phyloP scores from a whole-genome alignment of 2,888 invertebrate genomes.

The Bellardia bayeri region DNA sequence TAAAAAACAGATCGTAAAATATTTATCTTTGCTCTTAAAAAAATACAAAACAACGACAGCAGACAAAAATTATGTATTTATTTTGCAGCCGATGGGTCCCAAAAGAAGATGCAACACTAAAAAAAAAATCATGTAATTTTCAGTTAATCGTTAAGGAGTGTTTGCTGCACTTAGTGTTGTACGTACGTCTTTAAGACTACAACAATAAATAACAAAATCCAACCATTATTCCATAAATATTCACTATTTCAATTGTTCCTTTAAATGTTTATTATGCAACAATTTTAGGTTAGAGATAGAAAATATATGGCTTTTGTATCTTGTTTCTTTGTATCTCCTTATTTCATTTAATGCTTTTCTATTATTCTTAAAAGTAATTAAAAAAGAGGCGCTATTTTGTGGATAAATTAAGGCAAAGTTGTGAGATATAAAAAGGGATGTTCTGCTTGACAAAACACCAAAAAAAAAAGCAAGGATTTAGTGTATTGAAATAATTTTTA shows the following conservation, averaged over 20 bases:
- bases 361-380: conserved; percentile 53
- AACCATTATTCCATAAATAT: conserved; percentile 62
- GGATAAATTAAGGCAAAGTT: conserved; percentile 58
- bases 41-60: conserved; percentile 11
- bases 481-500: not conserved
- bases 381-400: conserved; percentile 64
- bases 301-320: conserved; percentile 57
- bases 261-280: conserved; percentile 62
- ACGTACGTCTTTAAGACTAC: not conserved
- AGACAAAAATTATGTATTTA: conserved; percentile 21
- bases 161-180: conserved; percentile 31
- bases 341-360: conserved; percentile 22
- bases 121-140: conserved; percentile 67
- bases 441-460: conserved; percentile 35
- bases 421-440: conserved; percentile 46
- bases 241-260: conserved; percentile 55
- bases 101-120: conserved; percentile 55
- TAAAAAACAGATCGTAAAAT: conserved; percentile 69
- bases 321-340: not conserved
- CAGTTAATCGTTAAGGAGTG: conserved; percentile 70
- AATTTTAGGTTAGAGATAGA: conserved; percentile 63
- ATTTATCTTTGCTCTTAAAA: conserved; percentile 59
- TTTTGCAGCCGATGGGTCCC: conserved; percentile 1
- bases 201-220: conserved; percentile 19
- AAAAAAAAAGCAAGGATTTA: conserved; percentile 24